Base-by-base conservation (phyloP, 2,888 invertebrate species). In the Nipponacmea schrenckii region DNA sequence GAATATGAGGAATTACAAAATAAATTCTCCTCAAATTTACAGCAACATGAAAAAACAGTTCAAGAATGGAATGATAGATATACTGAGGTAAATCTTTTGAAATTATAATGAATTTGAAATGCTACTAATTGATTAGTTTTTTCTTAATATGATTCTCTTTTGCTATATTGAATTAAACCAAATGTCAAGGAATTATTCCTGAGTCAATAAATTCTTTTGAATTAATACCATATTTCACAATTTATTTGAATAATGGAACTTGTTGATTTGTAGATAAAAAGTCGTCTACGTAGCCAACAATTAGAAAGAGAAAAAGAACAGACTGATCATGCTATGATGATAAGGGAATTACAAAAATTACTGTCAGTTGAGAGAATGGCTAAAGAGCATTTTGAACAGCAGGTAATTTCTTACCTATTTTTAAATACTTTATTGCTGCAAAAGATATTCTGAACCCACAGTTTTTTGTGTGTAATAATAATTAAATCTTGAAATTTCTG, bases 281-380 rank as follows among this genome's bases (percentile, higher is more conserved):
- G 75, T 20, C 74, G 93, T 86, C 91, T 95, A 72, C 92, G 93
- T 4, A 92, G 92, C 82, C 94, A 94, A 84, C 93, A 94, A 73
- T 93, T 94, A 83, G 95, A 95, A 81, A 90, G 94, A 70, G 95
- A 96, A 86, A 93, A 93, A 81, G 95, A 95, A 86, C 93, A 93
- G 74, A 92, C 92, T 70, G 93, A 95, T 86, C 93, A 95, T 89
- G 91, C 93, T 74, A 91, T 93, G 26, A 93, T 94, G 92, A 90
- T 95, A 80, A 93, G 94, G 80, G 95, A 96, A 86, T 88, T 96
- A 12, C 95, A 96, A 84, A 91, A 93, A 82, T 91, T 94, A 70
- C 89, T 95, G 68, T 92, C 93, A 26, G 92, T 93, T 74, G 96
- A 96, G 85, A 91, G 94, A 39, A 92, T 92, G 77, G 91, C 91